Base-by-base conservation (phyloP, 1,140 invertebrate species). In the Oncopeltus fasciatus region DNA sequence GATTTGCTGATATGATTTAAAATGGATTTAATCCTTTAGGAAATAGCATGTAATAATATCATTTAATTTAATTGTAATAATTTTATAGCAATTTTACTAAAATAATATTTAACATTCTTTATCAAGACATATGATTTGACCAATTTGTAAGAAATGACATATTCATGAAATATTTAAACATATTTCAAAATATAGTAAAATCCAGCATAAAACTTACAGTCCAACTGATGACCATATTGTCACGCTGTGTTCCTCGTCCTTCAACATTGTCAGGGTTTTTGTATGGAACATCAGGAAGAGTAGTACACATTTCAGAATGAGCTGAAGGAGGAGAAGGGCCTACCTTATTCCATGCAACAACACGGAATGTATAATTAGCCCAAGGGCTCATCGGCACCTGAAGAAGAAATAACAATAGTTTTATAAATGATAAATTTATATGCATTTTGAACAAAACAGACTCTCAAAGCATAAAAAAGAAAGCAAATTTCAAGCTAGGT, bases 281-380 rank as follows among this genome's bases (percentile, higher is more conserved):
- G 67, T 82, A 83, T 0, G 96, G 96, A 60, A 93, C 85, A 72
- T 90, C 88, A 2, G 89, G 83, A 63, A 86, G 82, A 0, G 94
- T 97, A 24, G 83, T 84, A 72, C 96, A 99, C 16, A 85, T 78
- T 8, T 81, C 78, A 14, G 87, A 87, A 74, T 92, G 83, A 53
- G 76, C 64, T 64, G 93, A 97, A 0, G 95, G 91, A 29, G 81
- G 69, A 27, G 94, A 98, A 5, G 82, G 80, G 0, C 95, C 95
- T 68, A 98, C 90, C 75, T 92, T 92, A 74, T 98, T 98, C 70
- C 81, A 82, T 0, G 95, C 93, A 60, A 93, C 80, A 3, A 98
- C 90, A 43, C 95, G 78, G 80, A 97, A 98, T 0, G 94, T 98
- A 70, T 98, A 98, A 74, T 97, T 98, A 0, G 91, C 83, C 88